Base-by-base conservation (phyloP, 2,888 invertebrate species). In the Amblyteles armatorius region DNA sequence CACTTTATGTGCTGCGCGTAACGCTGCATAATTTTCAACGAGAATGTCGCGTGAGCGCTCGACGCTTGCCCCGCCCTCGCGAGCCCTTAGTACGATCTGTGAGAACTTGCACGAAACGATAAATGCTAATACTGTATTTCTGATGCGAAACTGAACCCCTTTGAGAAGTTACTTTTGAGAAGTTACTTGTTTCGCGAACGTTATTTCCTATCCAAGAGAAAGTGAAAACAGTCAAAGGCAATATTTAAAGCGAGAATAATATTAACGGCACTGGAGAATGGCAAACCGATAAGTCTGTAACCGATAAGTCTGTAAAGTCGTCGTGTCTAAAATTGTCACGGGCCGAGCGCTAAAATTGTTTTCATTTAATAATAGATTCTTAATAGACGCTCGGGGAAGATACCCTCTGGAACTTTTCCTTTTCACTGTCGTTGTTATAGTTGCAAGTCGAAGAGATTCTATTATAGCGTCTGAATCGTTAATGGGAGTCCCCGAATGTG, bases 101-200 rank as follows among this genome's bases (percentile, higher is more conserved):
- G 63, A 63, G 4, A 36, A n/a, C 19, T 29, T 22, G 50, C 50
- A 36, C 76, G n/a, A 40, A 67, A 36, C 65, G 33, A 67, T 67
- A 65, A 65, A 76, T 79, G 68, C 63, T 63, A 50, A 79, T 71
- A 63, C 65, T 7, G 52, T 52, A 40, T 76, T 76, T 68, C 67
- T 22, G 26, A 76, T 33, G 52, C 52, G 22, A 36, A 9, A 16
- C 36, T 50, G 2, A 52, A 33, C 36, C 36, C 19, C 63, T 74
- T 65, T 65, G 50, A 19, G 19, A 65, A 74, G 63, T 65, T 50
- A 33, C 63, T 50, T 74, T 65, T 65, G 48, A 19, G 19, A 74
- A 74, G 63, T 65, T 50, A 33, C 40, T n/a, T 26, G 60, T 57
- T 55, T 13, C n/a, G 29, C 9, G n/a, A 4, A 5, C 33, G 55